A percentile compares a stretch with the other conserved stretches of the same genome.
Conservation (phyloP, 1,140 invertebrate species). For the Drosophila seguyi region DNA sequence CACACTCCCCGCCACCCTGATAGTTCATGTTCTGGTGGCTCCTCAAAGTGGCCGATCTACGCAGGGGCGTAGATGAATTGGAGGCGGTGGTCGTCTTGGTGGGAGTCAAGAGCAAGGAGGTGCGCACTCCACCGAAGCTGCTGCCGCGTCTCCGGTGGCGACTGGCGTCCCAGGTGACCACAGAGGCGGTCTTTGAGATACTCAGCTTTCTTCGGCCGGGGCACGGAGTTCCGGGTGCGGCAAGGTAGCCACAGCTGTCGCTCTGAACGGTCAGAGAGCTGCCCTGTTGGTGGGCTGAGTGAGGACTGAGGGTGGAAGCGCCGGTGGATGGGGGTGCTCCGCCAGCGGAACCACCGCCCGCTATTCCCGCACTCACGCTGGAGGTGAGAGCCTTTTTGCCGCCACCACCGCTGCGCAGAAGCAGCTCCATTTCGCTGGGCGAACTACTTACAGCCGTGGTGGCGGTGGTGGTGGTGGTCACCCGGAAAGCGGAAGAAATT, state of each 20-base stretch:
- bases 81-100: constrained; percentile 79
- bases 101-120: constrained; percentile 85
- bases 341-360: background rate
- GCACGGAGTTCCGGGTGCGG: constrained; percentile 70
- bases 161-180: constrained; percentile 88
- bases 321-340: constrained; percentile 3
- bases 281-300: constrained; percentile 52
- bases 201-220: constrained; percentile 72
- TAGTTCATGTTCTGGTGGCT: constrained; percentile 86
- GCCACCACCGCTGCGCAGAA: constrained; percentile 53
- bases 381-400: constrained; percentile 53
- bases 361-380: constrained; percentile 55
- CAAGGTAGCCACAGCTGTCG: constrained; percentile 52
- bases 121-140: constrained; percentile 87
- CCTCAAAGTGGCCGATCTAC: constrained; percentile 87
- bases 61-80: constrained; percentile 85
- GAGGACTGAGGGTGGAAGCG: constrained; percentile 46
- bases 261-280: constrained; percentile 64
- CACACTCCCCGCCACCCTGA: constrained; percentile 33
- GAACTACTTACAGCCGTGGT: constrained; percentile 66
- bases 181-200: constrained; percentile 81
- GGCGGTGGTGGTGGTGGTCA: constrained; percentile 58
- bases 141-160: constrained; percentile 86
- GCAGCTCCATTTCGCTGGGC: constrained; percentile 76
- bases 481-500: constrained; percentile 84